Conservation (phyloP, 2,797 vertebrate genomes). For the Acanthornis magna region DNA sequence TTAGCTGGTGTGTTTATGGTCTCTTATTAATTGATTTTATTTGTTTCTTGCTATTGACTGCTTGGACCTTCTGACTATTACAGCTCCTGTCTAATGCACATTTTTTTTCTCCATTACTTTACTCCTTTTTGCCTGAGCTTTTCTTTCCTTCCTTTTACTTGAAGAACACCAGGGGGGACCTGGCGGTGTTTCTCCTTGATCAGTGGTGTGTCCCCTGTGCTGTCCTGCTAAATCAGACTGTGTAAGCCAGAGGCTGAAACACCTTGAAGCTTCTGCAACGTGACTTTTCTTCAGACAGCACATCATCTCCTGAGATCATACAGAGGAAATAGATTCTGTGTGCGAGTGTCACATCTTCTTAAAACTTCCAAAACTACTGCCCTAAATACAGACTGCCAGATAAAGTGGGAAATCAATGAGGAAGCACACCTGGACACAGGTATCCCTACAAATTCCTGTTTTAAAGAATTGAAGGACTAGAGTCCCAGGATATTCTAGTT, state of each 20-base stretch:
- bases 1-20: neutral
- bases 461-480: neutral
- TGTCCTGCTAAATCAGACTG: neutral
- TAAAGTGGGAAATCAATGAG: neutral
- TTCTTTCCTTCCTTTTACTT: neutral
- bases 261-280: conserved; percentile 2
- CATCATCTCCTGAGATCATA: neutral
- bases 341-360: neutral
- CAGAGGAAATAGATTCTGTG: neutral
- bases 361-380: neutral
- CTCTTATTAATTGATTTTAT: neutral
- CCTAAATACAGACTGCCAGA: neutral
- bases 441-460: neutral
- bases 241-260: conserved; percentile 12
- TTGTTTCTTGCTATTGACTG: neutral
- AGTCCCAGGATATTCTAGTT: neutral
- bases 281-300: conserved; percentile 35
- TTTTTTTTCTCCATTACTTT: neutral
- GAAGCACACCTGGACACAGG: neutral
- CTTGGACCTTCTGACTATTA: neutral
- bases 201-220: neutral
- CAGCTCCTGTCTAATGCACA: neutral
- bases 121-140: neutral
- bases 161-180: neutral
- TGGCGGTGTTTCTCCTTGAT: conserved; percentile 25